These are phyloP conservation scores for Leptatherina wallacei DNA, from an alignment of 2,797 vertebrate genomes.

Conservation along the genomic window DNA sequence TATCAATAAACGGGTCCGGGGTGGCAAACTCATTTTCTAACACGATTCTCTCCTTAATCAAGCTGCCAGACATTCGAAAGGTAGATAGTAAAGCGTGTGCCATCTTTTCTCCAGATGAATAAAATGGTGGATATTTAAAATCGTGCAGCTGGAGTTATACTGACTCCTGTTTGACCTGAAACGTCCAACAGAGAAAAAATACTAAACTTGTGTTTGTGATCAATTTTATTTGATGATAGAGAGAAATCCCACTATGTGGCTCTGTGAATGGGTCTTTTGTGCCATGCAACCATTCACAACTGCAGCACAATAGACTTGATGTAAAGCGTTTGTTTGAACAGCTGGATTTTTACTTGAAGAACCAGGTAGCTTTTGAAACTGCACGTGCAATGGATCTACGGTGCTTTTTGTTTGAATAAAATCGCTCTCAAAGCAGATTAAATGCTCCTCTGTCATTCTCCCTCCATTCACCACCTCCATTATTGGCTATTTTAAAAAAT, in stretches of 20 bases:
- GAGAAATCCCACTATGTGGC: conserved; percentile 12
- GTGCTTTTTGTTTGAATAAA: conserved; percentile 64
- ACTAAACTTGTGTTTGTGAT: conserved; percentile 19
- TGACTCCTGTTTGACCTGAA: conserved; percentile 19
- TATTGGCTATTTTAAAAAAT: conserved; percentile 69
- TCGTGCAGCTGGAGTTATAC: conserved; percentile 7
- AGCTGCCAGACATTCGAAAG: conserved; percentile 41
- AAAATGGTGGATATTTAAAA: conserved; percentile 23
- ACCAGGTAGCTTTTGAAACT: conserved; percentile 66
- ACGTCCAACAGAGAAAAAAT: conserved; percentile 5
- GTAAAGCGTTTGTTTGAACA: conserved; percentile 64
- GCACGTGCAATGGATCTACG: conserved; percentile 40
- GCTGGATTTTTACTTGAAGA: conserved; percentile 64
- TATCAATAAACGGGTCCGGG: conserved; percentile 67
- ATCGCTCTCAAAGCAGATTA: conserved; percentile 61
- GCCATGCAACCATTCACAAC: conserved; percentile 18
- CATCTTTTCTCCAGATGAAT: conserved; percentile 43
- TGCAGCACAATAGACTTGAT: conserved; percentile 54
- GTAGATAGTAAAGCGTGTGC: conserved; percentile 43
- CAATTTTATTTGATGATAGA: conserved; percentile 25
- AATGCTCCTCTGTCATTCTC: conserved; percentile 69
- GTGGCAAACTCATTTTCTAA: conserved; percentile 78
- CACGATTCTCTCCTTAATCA: conserved; percentile 77
- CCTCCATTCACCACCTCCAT: conserved; percentile 68
- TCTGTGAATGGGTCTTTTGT: conserved; percentile 52